Evolutionary conservation across 2,797 vertebrate genomes (phyloP), one percentile per base, ranked within the genome.

Genomic region (Oryzias dopingdopingensis): DNA sequence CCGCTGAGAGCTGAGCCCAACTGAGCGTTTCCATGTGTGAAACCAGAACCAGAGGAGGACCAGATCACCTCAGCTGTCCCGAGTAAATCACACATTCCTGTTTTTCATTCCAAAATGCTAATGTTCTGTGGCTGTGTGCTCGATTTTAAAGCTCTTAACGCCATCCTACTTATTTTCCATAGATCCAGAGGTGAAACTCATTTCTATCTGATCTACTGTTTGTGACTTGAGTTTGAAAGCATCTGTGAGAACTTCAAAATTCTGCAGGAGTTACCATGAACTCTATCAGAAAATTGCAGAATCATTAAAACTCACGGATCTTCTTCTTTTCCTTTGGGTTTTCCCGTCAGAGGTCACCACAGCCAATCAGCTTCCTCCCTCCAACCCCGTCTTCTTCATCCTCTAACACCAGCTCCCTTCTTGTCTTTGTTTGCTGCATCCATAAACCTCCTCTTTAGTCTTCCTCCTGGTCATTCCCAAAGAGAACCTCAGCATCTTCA

Each of bases 11-110:
- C 50, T 62, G 37, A 47, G 52, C 55, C 63, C 70, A 60, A 14
- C 42, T 64, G 64, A 88, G 70, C 55, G 68, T 41, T 81, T 70
- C 81, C 79, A 75, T 80, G 64, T 84, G 84, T 53, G 42, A 48
- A 42, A 60, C 56, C 41, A 72, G 56, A 66, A 50, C 42, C 13
- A 55, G 44, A 42, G 32, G 47, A 50, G 49, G 37, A 51, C 44
- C 49, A 32, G 54, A 63, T 71, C 45, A 56, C 71, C 69, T 13
- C 22, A 15, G 37, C 47, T 14, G 18, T 58, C 42, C 18, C 41
- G 16, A 54, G 20, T 49, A 65, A 61, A 64, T 42, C 22, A 24
- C 70, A 20, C n/a, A 22, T 29, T 16, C 54, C 5, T 49, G 51
- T 51, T 6, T n/a, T 54, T 49, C 41, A 50, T 51, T 52, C 42